These are phyloP conservation scores for Venusia cambrica DNA, from an alignment of 2,888 invertebrate genomes.

Conservation along the genomic window DNA sequence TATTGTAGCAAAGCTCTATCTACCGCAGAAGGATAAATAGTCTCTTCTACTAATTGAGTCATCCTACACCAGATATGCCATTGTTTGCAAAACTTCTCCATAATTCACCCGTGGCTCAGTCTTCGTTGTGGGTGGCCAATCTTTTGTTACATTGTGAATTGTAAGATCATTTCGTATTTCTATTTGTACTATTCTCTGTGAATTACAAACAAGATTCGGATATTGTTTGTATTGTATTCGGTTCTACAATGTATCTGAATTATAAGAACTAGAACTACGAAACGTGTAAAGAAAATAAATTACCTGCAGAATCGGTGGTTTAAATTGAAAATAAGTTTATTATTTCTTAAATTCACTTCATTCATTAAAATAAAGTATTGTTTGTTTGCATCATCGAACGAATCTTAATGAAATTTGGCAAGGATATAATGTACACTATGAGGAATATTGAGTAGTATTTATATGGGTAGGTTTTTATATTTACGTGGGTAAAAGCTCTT, in stretches of 20 bases:
- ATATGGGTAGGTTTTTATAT: too few species aligned
- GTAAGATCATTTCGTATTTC: slow-evolving; percentile 28
- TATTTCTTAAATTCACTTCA: too few species aligned
- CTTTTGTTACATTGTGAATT: slow-evolving; percentile 27
- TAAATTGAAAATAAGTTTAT: too few species aligned
- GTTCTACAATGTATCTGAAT: slow-evolving; percentile 6
- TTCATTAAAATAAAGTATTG: too few species aligned
- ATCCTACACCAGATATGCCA: slow-evolving; percentile 64
- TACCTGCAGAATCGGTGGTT: too few species aligned
- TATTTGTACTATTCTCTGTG: slow-evolving; percentile 18
- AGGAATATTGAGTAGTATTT: too few species aligned
- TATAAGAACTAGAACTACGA: neutral
- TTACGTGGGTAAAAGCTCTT: too few species aligned
- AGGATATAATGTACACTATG: too few species aligned
- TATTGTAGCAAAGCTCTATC: slow-evolving; percentile 64
- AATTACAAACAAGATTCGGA: slow-evolving; percentile 18
- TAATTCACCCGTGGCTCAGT: slow-evolving; percentile 47
- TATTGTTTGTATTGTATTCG: slow-evolving; percentile 20
- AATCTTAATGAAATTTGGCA: too few species aligned
- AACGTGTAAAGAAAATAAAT: too few species aligned
- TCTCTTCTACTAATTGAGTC: slow-evolving; percentile 69
- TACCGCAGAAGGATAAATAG: slow-evolving; percentile 31
- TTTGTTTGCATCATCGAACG: too few species aligned
- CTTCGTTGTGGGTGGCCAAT: slow-evolving; percentile 62
- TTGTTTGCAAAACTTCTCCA: slow-evolving; percentile 75